Conservation (phyloP, 2,888 invertebrate species). For the Mythimna vitellina region DNA sequence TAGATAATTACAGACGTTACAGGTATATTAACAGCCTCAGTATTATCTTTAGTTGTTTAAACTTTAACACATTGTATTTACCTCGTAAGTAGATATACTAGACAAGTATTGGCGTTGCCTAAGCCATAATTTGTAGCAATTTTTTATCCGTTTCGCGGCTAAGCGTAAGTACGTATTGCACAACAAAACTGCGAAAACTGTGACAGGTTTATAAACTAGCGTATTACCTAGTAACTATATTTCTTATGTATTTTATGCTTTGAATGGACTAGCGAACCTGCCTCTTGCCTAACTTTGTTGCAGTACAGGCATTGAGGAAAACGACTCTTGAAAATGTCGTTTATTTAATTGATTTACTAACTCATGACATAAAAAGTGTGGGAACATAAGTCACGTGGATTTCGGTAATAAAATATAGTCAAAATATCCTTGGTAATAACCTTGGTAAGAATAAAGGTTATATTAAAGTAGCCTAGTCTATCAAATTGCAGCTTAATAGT, state of each 20-base stretch:
- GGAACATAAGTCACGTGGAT: background rate
- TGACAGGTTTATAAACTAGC: conserved; percentile 38
- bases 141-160: conserved; percentile 24
- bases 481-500: background rate
- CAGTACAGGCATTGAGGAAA: conserved; percentile 4
- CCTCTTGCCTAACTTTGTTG: conserved; percentile 4
- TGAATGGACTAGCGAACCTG: conserved; percentile 10
- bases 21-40: too few relatives aligned
- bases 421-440: too few relatives aligned
- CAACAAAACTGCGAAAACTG: conserved; percentile 23
- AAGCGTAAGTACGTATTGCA: conserved; percentile 22
- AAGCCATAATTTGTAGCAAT: conserved; percentile 32
- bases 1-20: background rate
- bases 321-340: background rate
- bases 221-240: conserved; percentile 13
- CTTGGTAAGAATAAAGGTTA: background rate
- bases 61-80: conserved; percentile 10
- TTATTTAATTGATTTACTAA: background rate
- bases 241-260: conserved; percentile 5
- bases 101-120: conserved; percentile 1
- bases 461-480: background rate
- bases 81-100: background rate
- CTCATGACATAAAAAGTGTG: too few relatives aligned
- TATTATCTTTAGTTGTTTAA: too few relatives aligned
- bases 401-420: background rate